Conservation (phyloP, 2,888 invertebrate species). For the Athalia cordata region DNA sequence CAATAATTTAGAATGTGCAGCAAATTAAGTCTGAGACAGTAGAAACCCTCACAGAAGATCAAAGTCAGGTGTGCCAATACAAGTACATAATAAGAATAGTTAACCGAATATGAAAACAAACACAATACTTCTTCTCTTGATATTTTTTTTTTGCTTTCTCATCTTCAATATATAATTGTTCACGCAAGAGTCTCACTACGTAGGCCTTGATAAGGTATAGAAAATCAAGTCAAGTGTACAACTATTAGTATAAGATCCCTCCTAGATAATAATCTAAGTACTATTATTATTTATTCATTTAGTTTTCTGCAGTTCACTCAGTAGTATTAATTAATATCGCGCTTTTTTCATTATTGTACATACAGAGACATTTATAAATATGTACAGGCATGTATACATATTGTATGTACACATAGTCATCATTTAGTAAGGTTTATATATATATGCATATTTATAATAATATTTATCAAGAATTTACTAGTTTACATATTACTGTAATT, state of each 20-base stretch:
- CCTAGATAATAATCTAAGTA: constrained; percentile 63
- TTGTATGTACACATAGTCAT: constrained; percentile 62
- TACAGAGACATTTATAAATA: constrained; percentile 58
- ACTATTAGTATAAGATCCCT: constrained; percentile 60
- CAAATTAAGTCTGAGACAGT: background rate
- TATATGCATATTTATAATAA: constrained; percentile 21
- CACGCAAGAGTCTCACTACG: constrained; percentile 64
- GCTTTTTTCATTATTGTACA: constrained; percentile 57
- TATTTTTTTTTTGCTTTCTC: constrained; percentile 39
- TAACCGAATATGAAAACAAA: constrained; percentile 40
- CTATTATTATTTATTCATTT: constrained; percentile 59
- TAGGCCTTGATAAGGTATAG: constrained; percentile 61
- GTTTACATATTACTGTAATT: constrained; percentile 8
- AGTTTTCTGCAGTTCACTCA: too few species aligned
- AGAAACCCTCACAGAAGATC: background rate
- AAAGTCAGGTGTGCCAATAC: constrained; percentile 5
- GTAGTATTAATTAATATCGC: constrained; percentile 52
- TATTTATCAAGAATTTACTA: constrained; percentile 54
- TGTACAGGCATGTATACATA: constrained; percentile 67
- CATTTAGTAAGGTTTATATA: constrained; percentile 2
- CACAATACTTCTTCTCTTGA: constrained; percentile 13
- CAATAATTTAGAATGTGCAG: too few species aligned
- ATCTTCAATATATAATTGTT: constrained; percentile 52
- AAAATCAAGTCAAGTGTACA: constrained; percentile 64
- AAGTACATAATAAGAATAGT: constrained; percentile 47